Base-by-base conservation (phyloP, 1,140 invertebrate species). In the Dufourea novaeangliae region DNA sequence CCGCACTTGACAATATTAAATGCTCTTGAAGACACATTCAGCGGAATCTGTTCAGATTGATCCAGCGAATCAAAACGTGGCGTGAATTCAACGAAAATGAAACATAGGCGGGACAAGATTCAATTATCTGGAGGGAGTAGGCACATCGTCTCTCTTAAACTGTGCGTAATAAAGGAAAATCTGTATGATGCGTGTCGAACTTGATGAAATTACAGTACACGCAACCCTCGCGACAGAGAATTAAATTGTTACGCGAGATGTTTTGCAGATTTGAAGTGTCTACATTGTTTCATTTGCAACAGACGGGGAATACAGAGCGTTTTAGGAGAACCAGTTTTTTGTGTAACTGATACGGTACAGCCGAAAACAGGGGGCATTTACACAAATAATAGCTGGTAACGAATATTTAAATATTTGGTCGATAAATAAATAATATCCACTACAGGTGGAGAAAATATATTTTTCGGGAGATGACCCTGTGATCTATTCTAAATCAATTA, bases 41-140 rank as follows among this genome's bases (percentile, higher is more conserved):
- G 20, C n/a, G 14, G 39, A 54, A 17, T 54, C 0, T 20, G 14
- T 5, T 54, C 3, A n/a, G 1, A 29, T 25, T 20, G 41, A 7
- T 20, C 1, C 0, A 11, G 29, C 6, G 14, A 17, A 39, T 66
- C 39, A 52, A 66, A 66, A 73, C 4, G 14, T 20, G 14, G 11
- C 25, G 10, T 7, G 11, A 20, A 54, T 39, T 32, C 34, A 32
- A 20, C 27, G 32, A 29, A 52, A 52, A 11, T 52, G 61, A 64
- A 73, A 66, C 20, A 7, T 39, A 46, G 34, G 17, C 44, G 0
- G 22, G 25, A 52, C 27, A 17, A 66, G 54, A 73, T 73, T 66
- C 52, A 73, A 73, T 73, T 73, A 66, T 25, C 44, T 22, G 61
- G 20, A 39, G 17, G 66, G 34, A 29, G 61, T 73, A 73, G 61